Evolutionary conservation across 23 tunicate species (phyloP).

Genomic region (Ciona savignyi): DNA sequence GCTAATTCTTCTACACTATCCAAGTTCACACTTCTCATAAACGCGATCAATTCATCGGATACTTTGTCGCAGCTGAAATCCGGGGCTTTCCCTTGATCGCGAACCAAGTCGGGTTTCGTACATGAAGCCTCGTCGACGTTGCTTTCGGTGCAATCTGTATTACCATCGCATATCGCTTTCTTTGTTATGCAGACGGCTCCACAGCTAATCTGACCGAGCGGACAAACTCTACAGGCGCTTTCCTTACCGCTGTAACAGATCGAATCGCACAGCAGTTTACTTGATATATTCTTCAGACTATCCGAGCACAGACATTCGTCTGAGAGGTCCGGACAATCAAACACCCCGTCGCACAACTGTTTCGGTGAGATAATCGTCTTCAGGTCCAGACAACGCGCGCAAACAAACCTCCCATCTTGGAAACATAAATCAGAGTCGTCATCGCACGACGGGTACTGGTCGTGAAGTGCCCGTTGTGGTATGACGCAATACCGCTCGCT

Average conservation of each 20-base stretch:
- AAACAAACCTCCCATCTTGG: conserved; percentile 8
- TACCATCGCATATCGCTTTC: conserved; percentile 11
- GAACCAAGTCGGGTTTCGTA: not conserved
- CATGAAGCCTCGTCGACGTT: conserved; percentile 16
- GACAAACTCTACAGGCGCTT: not conserved
- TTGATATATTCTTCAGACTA: not conserved
- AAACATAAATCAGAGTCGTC: conserved; percentile 31
- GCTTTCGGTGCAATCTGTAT: conserved; percentile 12
- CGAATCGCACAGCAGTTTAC: not conserved
- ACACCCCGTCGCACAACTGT: conserved; percentile 27
- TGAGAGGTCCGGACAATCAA: conserved; percentile 33
- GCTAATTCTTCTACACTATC: too few relatives aligned
- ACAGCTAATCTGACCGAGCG: conserved; percentile 2
- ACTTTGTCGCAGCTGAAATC: conserved; percentile 21
- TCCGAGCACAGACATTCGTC: conserved; percentile 41
- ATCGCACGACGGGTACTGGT: conserved; percentile 2
- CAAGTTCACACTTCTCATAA: not conserved
- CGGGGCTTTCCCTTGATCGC: not conserved
- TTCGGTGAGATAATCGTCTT: conserved; percentile 2
- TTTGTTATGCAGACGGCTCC: conserved; percentile 13
- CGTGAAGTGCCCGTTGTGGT: conserved; percentile 27
- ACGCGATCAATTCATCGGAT: not conserved
- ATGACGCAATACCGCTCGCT: conserved; percentile 1
- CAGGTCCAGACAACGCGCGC: conserved; percentile 14
- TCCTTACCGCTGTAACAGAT: conserved; percentile 17